Base-by-base conservation (phyloP, 2,113 vertebrate genomes). In the Chaetura pelagica region DNA sequence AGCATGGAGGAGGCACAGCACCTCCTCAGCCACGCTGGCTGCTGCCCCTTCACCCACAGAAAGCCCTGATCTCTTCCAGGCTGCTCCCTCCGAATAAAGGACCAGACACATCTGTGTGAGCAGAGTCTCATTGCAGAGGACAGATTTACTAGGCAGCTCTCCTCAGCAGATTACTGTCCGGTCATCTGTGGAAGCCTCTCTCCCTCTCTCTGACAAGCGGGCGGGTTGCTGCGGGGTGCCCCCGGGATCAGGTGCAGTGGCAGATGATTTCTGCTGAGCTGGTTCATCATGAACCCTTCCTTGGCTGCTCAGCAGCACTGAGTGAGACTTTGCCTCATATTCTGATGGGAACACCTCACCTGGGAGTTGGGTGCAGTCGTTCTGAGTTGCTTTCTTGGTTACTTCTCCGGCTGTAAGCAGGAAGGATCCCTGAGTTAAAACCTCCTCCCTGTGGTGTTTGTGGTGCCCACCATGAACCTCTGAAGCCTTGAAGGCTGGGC, bases 191-290 rank as follows among this genome's bases (percentile, higher is more conserved):
- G 54, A 89, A 86, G 38, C 73, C 84, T 49, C 51, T 93, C 72
- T 82, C 49, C 19, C 34, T 44, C 52, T 78, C 61, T 51, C 77
- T 96, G 80, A 74, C 85, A 88, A 84, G 72, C 34, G 68, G 87
- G 58, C 89, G 3, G 57, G 83, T 57, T 90, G 90, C 58, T 91
- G 78, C 9, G 11, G 48, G 54, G 78, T 59, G 58, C 48, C 66
- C 79, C 77, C 1, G 29, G 93, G 81, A 89, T 92, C 95, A 94
- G 95, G 93, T 94, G 93, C 91, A 91, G 67, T 35, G 0, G 2
- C 69, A 74, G 87, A 73, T 79, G 87, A 71, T 91, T 94, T 93
- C 89, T 94, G 90, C 95, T 92, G 55, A 96, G 58, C 57, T 59
- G 68, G 61, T 77, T 87, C 80, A 63, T 85, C 71, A 27, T 64